These are phyloP conservation scores for Drosophila leontia DNA, from an alignment of 1,140 invertebrate genomes.

Conservation along the genomic window DNA sequence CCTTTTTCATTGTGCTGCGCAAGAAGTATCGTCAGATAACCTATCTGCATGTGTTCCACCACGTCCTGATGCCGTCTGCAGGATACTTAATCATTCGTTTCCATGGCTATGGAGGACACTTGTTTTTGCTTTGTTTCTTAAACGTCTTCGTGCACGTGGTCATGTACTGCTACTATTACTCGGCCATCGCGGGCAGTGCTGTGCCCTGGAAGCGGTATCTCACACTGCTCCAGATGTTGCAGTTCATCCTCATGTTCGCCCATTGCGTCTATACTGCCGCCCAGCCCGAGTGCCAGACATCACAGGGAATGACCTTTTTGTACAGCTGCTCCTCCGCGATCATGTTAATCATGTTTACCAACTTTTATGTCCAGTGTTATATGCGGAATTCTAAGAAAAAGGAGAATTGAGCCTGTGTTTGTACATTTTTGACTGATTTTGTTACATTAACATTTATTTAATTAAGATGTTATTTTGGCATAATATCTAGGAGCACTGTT, in stretches of 20 bases:
- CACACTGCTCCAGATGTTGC: slow-evolving; percentile 20
- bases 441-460: no score
- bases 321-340: slow-evolving; percentile 86
- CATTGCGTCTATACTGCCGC: slow-evolving; percentile 24
- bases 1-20: slow-evolving; percentile 60
- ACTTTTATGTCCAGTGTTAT: slow-evolving; percentile 88
- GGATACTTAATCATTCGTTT: slow-evolving; percentile 32
- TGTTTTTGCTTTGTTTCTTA: slow-evolving; percentile 42
- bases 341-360: slow-evolving; percentile 91
- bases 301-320: slow-evolving; percentile 86
- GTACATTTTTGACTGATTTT: background rate
- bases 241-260: slow-evolving; percentile 19
- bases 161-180: slow-evolving; percentile 24
- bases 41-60: slow-evolving; percentile 77
- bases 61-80: slow-evolving; percentile 85
- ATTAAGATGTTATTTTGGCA: no score
- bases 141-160: slow-evolving; percentile 11
- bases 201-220: slow-evolving; percentile 22
- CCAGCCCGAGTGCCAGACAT: slow-evolving; percentile 87
- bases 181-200: background rate
- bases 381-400: background rate
- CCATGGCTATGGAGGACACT: slow-evolving; percentile 87
- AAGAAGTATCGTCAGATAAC: slow-evolving; percentile 60
- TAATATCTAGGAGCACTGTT: no score
- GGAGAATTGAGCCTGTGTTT: background rate